Base-by-base conservation (phyloP, 1,140 invertebrate genomes). In the Hermetia illucens region DNA sequence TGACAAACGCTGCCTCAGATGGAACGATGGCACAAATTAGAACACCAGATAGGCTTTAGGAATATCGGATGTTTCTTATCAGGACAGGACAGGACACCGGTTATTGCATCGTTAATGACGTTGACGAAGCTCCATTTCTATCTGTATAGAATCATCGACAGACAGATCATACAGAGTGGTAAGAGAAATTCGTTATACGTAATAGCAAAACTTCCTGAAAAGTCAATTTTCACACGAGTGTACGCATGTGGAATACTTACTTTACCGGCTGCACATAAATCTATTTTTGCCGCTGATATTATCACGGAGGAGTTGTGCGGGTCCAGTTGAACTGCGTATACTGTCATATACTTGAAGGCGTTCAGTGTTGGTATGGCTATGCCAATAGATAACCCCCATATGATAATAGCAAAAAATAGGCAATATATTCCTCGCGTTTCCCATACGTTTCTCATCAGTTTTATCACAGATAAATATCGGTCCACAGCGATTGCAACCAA, bases 401-500 rank as follows among this genome's bases (percentile, higher is more conserved):
- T 50, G 20, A 44, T 18, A 4, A 45, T 19, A 24, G 61, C 50
- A 17, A 41, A 40, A 24, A 47, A 21, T 9, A 63, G 10, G 25
- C 49, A 46, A 25, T 53, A 49, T 19, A 36, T 47, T 13, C 33
- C 39, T 27, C 44, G 47, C 0, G 66, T 65, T 42, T 66, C 57
- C 64, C 65, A 68, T 24, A 48, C 45, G 34, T 47, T 46, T 10
- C 52, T 55, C 30, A 48, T 45, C 8, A 58, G 47, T 16, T 62
- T 44, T 19, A 62, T 55, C 0, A 68, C 53, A 19, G 58, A 64
- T 49, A 57, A 45, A 25, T 69, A 72, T 21, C 69, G 54, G 46
- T 73, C 69, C 21, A 72, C 33, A 1, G 71, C 68, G 16, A 73
- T 65, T 17, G 58, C 59, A 17, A 68, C 59, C n/a, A 73, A 50